Evolutionary conservation across 2,888 invertebrate genomes (phyloP).

Genomic region (Ectobius pallidus): DNA sequence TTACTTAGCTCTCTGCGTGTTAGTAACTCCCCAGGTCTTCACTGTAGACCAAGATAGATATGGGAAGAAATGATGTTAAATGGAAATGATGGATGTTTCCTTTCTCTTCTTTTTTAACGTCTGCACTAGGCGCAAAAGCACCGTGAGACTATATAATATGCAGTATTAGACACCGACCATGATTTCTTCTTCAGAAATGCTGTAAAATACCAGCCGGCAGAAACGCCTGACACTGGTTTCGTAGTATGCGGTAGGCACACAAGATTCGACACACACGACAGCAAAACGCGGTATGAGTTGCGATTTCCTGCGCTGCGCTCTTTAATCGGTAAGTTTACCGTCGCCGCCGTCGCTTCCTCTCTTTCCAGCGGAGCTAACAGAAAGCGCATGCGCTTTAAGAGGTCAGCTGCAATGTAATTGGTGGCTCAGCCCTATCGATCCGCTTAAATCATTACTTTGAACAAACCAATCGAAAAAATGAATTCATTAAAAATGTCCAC

Average conservation of each 20-base stretch:
- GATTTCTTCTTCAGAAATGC: background rate
- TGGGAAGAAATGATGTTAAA: background rate
- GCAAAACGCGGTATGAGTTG: background rate
- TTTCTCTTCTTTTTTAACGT: background rate
- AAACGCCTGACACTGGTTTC: background rate
- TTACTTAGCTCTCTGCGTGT: background rate
- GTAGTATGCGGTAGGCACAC: background rate
- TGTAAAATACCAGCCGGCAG: background rate
- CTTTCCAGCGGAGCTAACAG: background rate
- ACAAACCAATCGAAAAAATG: background rate
- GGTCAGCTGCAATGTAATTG: too few species aligned
- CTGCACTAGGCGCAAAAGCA: slow-evolving; percentile 27
- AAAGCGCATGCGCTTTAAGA: slow-evolving; percentile 18
- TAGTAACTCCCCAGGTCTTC: slow-evolving; percentile 19
- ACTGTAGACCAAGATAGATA: background rate
- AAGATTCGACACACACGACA: background rate
- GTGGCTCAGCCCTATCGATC: background rate
- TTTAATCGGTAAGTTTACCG: background rate
- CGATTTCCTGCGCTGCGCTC: background rate
- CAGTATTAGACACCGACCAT: slow-evolving; percentile 19
- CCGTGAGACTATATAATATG: slow-evolving; percentile 12
- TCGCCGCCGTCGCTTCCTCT: background rate
- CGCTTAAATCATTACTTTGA: slow-evolving; percentile 6
- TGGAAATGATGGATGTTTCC: background rate
- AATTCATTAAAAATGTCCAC: too few species aligned